phyloP scores from a whole-genome alignment of 2,797 vertebrate species.

The Heteromormyrus szaboi region DNA sequence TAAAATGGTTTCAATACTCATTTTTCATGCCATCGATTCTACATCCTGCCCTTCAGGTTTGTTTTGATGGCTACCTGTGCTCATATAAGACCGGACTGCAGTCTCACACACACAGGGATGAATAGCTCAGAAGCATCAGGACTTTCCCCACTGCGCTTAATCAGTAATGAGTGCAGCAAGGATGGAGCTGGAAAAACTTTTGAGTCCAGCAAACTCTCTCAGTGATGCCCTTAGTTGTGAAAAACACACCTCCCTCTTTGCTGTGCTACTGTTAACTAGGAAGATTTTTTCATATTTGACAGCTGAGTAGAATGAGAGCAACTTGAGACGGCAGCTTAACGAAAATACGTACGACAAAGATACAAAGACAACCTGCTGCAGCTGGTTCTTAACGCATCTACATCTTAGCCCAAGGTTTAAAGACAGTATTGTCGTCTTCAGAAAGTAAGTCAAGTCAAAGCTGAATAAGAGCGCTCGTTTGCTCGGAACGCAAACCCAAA shows the following conservation, averaged over 20 bases:
- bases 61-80: background rate
- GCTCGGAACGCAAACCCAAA: background rate
- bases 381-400: background rate
- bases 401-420: background rate
- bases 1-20: background rate
- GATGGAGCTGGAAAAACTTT: background rate
- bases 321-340: background rate
- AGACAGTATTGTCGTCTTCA: background rate
- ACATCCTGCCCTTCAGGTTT: background rate
- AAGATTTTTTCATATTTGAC: background rate
- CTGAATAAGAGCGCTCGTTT: background rate
- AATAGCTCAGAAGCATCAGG: background rate
- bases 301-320: background rate
- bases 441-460: background rate
- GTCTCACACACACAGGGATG: background rate
- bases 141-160: background rate
- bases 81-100: background rate
- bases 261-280: background rate
- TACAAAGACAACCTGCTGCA: background rate
- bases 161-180: background rate
- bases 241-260: background rate
- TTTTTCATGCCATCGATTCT: background rate
- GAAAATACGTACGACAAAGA: background rate
- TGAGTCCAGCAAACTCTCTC: background rate
- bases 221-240: background rate